Conservation (phyloP, 2,113 vertebrate species). For the Perca fluviatilis region DNA sequence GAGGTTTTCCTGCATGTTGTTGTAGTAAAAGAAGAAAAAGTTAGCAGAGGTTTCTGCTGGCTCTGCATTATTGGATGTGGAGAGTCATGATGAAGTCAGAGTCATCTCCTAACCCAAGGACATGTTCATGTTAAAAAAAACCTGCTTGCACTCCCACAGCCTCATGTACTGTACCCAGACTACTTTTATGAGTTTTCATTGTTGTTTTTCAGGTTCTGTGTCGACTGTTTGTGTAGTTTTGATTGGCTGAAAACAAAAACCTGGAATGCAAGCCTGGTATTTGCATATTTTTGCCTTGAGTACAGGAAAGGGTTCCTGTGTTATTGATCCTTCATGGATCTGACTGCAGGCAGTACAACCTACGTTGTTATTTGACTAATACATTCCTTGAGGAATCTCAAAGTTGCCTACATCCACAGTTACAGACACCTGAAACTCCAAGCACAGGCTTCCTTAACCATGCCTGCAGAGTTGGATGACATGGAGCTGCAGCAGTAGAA, state of each 20-base stretch:
- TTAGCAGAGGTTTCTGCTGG: constrained; percentile 51
- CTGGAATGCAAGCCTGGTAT: constrained; percentile 1
- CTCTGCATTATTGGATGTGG: constrained; percentile 61
- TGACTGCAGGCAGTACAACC: constrained; percentile 31
- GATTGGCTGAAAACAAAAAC: constrained; percentile 3
- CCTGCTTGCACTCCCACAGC: constrained; percentile 32
- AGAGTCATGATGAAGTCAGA: constrained; percentile 63
- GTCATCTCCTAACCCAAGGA: constrained; percentile 66
- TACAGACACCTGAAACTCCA: constrained; percentile 45
- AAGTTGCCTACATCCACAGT: constrained; percentile 38
- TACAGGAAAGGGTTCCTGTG: constrained; percentile 17
- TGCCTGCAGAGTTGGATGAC: constrained; percentile 54
- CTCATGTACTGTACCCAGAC: not conserved
- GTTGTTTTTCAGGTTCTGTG: constrained; percentile 36
- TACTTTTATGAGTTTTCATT: constrained; percentile 23
- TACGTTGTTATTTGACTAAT: constrained; percentile 43
- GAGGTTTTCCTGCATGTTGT: constrained; percentile 48
- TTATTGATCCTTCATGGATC: constrained; percentile 50
- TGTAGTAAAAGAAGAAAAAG: constrained; percentile 30
- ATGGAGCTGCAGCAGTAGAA: constrained; percentile 40
- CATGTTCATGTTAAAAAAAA: constrained; percentile 57
- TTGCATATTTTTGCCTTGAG: constrained; percentile 21
- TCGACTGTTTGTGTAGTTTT: constrained; percentile 24
- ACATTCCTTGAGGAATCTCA: constrained; percentile 44
- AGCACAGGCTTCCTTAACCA: constrained; percentile 14